These are phyloP conservation scores for Triops cancriformis DNA, from an alignment of 1,140 invertebrate species.

Conservation along the genomic window DNA sequence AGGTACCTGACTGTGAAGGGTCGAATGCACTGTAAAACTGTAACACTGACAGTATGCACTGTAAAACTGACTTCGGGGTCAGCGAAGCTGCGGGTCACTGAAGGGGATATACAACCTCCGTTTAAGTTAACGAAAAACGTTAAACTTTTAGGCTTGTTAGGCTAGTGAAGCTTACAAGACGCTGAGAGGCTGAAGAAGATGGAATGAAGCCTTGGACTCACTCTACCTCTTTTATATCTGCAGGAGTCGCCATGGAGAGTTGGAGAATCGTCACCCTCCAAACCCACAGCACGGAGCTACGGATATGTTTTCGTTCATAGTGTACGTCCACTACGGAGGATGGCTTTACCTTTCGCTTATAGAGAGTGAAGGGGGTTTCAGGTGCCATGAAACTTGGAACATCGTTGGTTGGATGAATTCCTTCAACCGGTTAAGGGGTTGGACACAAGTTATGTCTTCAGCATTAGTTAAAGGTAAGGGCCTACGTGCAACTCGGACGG, in stretches of 20 bases:
- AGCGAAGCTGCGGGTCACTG: not conserved
- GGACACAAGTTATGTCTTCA: not conserved
- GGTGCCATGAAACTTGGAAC: not conserved
- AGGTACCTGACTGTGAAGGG: not conserved
- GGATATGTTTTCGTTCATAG: not conserved
- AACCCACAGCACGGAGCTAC: not conserved
- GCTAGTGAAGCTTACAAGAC: not conserved
- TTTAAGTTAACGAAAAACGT: not conserved
- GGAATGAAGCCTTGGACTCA: not conserved
- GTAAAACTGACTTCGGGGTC: not conserved
- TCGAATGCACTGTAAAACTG: not conserved
- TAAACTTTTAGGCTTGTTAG: not conserved
- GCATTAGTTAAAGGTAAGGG: not conserved
- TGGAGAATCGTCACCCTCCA: not conserved
- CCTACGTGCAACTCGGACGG: not conserved
- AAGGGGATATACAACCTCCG: not conserved
- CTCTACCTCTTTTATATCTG: conserved; percentile 1
- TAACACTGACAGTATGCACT: not conserved
- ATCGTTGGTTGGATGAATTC: not conserved
- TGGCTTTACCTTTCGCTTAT: not conserved
- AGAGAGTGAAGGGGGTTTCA: not conserved
- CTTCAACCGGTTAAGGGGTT: not conserved
- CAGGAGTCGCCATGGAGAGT: not conserved
- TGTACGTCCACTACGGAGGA: not conserved
- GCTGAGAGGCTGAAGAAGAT: not conserved